A percentile compares a stretch with the other conserved stretches of the same genome.
These are phyloP conservation scores for Aix galericulata DNA, from an alignment of 2,113 vertebrate genomes.

Conservation along the genomic window DNA sequence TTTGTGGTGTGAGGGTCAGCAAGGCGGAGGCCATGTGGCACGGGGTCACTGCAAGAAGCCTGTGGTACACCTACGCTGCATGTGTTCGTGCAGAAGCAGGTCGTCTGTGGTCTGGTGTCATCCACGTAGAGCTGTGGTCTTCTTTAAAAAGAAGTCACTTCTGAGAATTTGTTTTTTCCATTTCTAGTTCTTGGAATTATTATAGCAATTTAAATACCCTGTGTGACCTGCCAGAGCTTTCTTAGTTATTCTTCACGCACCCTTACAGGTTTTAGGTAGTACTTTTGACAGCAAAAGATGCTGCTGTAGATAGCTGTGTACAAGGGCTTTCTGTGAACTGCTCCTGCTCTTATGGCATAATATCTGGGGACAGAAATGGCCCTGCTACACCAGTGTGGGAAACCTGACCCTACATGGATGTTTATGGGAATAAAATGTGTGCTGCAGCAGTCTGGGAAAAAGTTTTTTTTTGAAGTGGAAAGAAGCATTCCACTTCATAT, in stretches of 20 bases:
- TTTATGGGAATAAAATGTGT: not conserved
- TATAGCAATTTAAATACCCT: not conserved
- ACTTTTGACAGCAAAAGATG: not conserved
- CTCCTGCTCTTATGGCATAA: accelerated
- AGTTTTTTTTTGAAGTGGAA: not conserved
- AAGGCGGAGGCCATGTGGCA: accelerated
- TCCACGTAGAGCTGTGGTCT: accelerated
- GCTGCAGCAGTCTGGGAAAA: not conserved
- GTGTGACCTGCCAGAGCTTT: not conserved
- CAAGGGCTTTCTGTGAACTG: not conserved
- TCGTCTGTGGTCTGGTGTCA: not conserved
- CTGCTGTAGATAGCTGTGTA: not conserved
- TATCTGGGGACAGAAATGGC: not conserved
- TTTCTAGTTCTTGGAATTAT: not conserved
- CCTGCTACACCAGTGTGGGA: not conserved
- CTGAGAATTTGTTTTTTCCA: not conserved
- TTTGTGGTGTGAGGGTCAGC: not conserved
- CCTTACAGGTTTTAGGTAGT: not conserved
- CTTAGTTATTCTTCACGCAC: not conserved
- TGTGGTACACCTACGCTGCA: accelerated
- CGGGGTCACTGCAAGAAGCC: accelerated
- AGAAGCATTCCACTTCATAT: not conserved
- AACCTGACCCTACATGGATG: not conserved
- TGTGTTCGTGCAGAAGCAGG: not conserved
- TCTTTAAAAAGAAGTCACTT: not conserved